phyloP scores from a whole-genome alignment of 2,797 vertebrate species.

The Prionace glauca region DNA sequence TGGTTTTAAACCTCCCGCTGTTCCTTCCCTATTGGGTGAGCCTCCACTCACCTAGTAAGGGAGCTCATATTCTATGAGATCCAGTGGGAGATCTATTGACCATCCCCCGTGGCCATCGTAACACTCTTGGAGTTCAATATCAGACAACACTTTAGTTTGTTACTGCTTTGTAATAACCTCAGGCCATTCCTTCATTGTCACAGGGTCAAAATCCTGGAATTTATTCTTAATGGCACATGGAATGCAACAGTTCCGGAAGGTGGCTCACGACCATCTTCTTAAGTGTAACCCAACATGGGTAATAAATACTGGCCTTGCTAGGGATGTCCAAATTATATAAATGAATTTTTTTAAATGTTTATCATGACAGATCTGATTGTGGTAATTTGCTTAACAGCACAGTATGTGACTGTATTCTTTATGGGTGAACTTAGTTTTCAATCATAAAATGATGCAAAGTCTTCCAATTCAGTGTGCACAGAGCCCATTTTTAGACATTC shows the following conservation, averaged over 20 bases:
- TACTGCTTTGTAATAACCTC: not conserved
- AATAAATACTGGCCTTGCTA: not conserved
- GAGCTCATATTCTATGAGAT: too few relatives aligned
- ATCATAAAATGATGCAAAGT: not conserved
- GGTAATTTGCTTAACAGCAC: not conserved
- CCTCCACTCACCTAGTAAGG: too few relatives aligned
- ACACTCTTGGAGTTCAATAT: not conserved
- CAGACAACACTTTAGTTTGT: not conserved
- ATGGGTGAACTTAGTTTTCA: not conserved
- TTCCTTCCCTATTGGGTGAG: too few relatives aligned
- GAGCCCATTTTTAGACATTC: not conserved
- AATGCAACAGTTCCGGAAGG: not conserved
- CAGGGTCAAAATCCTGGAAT: not conserved
- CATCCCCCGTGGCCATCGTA: too few relatives aligned
- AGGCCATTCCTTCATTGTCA: not conserved
- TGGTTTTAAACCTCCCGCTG: too few relatives aligned
- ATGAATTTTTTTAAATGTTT: not conserved
- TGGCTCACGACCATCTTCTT: not conserved
- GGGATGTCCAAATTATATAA: not conserved
- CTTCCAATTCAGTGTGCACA: not conserved
- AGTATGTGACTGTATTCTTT: not conserved
- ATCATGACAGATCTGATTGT: not conserved
- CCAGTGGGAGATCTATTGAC: too few relatives aligned
- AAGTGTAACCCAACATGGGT: not conserved
- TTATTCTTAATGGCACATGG: not conserved